Evolutionary conservation across 1,140 invertebrate genomes (phyloP).

Genomic region (Chrysopa pallens): DNA sequence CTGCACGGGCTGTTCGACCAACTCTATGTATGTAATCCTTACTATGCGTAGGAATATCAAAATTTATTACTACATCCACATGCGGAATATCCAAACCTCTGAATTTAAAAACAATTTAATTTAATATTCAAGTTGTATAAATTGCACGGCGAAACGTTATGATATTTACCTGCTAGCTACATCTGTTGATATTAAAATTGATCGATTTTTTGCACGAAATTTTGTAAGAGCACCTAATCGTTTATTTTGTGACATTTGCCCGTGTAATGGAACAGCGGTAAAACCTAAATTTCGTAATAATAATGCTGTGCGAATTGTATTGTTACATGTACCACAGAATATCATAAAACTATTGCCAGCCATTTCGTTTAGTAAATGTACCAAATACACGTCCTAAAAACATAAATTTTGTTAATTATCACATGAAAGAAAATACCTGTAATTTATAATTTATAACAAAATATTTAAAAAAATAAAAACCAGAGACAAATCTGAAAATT

Average conservation of each 20-base stretch:
- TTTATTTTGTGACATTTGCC: conserved; percentile 93
- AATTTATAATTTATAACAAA: no score
- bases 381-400: conserved; percentile 81
- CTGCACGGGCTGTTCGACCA: conserved; percentile 89
- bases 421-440: no score
- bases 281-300: conserved; percentile 77
- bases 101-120: conserved; percentile 10
- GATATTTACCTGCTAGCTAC: conserved; percentile 73
- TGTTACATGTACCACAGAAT: conserved; percentile 89
- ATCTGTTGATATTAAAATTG: conserved; percentile 90
- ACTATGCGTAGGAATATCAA: conserved; percentile 89
- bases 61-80: conserved; percentile 94
- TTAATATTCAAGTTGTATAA: background rate
- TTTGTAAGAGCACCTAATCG: conserved; percentile 80
- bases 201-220: conserved; percentile 75
- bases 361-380: conserved; percentile 90
- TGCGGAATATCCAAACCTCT: conserved; percentile 96
- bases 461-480: no score
- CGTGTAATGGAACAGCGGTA: conserved; percentile 87
- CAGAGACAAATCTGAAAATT: no score
- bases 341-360: conserved; percentile 95
- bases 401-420: no score
- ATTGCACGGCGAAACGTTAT: background rate
- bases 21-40: conserved; percentile 96
- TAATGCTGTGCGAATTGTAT: conserved; percentile 73